Evolutionary conservation across 2,113 vertebrate species (phyloP), one percentile per base, ranked within the genome.

Genomic region (Cyprinodon brontotheroides): DNA sequence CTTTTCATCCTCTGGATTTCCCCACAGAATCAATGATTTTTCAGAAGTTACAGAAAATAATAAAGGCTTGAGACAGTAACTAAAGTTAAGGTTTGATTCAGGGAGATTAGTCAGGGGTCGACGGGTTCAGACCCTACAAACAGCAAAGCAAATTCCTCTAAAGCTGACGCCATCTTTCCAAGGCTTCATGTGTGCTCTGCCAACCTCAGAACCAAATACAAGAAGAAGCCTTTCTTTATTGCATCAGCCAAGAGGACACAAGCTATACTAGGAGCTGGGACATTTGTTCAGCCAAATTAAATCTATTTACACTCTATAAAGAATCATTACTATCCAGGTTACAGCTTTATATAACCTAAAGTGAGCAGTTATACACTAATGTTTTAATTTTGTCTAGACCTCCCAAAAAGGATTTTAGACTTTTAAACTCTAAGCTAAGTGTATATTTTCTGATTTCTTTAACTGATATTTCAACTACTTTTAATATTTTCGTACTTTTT

Each of bases 161-260:
- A 65, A 61, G 60, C 3, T 64, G 60, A 76, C 70, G 82, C 68
- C 47, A 86, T 84, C 17, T 86, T 88, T 89, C 89, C 84, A 71
- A 68, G 70, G 63, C 57, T 81, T 29, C 77, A 79, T 20, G 22
- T 72, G 60, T 74, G 78, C 53, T 61, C 59, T 77, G 77, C 71
- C 83, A 84, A 59, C 75, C 75, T 71, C 36, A 53, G 48, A 61
- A 70, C 63, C 64, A 81, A n/a, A 9, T 67, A 75, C 1, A 1
- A 72, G 60, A 20, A 78, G 17, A 79, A 64, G 50, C 57, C 2
- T 0, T 66, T 72, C 53, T 74, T 2, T 48, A 48, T 41, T 1
- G 50, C 36, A 38, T 36, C 57, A 40, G 70, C 45, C 45, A 57
- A 65, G 47, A 68, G 40, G 6, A 43, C 1, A 2, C 13, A 43